These are phyloP conservation scores for Tolmerus cingulatus DNA, from an alignment of 2,888 invertebrate genomes.

Conservation along the genomic window DNA sequence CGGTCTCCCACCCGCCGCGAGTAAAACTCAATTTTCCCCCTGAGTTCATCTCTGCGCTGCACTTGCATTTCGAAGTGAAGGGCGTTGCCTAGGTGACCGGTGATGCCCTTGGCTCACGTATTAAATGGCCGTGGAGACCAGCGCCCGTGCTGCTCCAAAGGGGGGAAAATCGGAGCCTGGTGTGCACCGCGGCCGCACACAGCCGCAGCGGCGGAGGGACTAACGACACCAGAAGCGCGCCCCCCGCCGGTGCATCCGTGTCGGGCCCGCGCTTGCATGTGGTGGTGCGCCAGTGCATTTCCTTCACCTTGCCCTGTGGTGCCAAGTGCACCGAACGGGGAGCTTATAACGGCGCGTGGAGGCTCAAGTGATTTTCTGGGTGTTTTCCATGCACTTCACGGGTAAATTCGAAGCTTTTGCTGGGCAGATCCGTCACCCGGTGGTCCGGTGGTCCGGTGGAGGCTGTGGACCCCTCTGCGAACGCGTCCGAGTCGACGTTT, in stretches of 20 bases:
- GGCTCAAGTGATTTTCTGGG: neutral
- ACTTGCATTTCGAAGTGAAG: constrained; percentile 48
- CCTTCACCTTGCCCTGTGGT: constrained; percentile 30
- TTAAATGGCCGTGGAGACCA: constrained; percentile 39
- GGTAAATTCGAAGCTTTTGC: neutral
- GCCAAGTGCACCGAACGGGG: neutral
- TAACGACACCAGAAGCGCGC: neutral
- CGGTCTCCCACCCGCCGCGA: neutral
- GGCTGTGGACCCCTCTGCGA: neutral
- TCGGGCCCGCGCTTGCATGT: neutral
- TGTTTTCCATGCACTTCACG: neutral
- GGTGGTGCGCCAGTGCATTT: neutral
- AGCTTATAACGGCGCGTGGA: neutral
- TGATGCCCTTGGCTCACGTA: constrained; percentile 49
- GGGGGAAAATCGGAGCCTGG: neutral
- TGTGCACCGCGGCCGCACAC: neutral
- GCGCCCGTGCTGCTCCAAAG: neutral
- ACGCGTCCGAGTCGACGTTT: neutral
- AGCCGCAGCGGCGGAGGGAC: neutral
- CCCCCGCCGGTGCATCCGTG: neutral
- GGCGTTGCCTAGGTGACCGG: constrained; percentile 50
- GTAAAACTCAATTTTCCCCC: constrained; percentile 2
- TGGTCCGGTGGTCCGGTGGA: neutral
- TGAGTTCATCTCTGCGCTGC: constrained; percentile 46
- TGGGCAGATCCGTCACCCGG: neutral